phyloP scores from a whole-genome alignment of 1,140 invertebrate genomes.

The Bemisia tabaci region DNA sequence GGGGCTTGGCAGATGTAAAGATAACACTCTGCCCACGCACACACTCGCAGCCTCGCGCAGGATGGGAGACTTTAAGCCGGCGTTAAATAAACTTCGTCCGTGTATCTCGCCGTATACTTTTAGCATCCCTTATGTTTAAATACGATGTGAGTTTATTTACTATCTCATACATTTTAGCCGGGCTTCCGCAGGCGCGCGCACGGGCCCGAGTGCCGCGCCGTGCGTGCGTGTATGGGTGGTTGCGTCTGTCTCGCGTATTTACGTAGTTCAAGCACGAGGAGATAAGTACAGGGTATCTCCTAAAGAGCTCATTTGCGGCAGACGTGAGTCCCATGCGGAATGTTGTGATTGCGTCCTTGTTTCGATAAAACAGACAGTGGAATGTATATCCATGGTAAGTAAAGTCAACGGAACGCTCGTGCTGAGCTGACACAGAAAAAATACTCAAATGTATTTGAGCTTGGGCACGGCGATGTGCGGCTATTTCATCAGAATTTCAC shows the following conservation, averaged over 20 bases:
- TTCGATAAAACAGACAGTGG: no score
- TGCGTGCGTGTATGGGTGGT: background rate
- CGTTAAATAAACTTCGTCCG: background rate
- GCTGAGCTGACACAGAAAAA: no score
- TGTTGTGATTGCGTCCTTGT: no score
- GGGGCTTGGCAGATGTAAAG: background rate
- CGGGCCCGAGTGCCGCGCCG: background rate
- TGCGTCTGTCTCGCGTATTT: background rate
- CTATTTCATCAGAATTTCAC: no score
- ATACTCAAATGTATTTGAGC: no score
- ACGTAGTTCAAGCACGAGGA: no score
- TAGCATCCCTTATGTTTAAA: background rate
- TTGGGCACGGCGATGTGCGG: no score
- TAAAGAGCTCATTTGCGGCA: no score
- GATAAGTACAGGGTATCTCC: no score
- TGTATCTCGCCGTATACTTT: background rate
- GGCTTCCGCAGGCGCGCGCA: background rate
- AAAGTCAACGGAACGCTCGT: no score
- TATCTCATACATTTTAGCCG: background rate
- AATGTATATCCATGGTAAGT: no score
- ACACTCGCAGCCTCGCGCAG: background rate
- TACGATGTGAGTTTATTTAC: background rate
- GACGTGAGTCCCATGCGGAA: no score
- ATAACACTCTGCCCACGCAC: background rate
- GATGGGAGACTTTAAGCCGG: background rate